Conservation (phyloP, 2,888 invertebrate species). For the Limnephilus rhombicus region DNA sequence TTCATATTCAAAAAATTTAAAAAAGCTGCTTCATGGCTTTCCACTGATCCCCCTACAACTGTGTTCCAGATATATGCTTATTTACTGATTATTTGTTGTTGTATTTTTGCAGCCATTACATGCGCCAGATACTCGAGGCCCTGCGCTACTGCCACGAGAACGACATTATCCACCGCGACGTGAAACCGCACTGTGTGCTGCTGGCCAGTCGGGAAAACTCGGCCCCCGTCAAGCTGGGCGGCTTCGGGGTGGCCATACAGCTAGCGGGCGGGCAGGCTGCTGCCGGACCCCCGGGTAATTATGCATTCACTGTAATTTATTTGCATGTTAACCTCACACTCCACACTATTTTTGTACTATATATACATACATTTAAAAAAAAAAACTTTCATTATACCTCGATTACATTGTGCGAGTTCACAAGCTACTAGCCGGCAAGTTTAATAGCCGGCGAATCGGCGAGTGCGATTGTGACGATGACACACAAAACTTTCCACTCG, state of each 20-base stretch:
- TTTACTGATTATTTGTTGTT: neutral
- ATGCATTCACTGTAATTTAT: neutral
- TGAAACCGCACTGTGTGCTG: conserved; percentile 97
- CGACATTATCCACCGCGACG: conserved; percentile 98
- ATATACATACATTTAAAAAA: no score
- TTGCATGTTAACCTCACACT: conserved; percentile 41
- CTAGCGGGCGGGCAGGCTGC: conserved; percentile 87
- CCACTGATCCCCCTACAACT: neutral
- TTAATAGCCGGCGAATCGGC: no score
- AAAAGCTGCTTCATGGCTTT: no score
- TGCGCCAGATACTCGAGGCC: conserved; percentile 98
- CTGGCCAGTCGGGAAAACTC: conserved; percentile 98
- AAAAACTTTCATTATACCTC: no score
- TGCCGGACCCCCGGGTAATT: conserved; percentile 77
- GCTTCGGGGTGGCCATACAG: conserved; percentile 97
- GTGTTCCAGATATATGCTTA: neutral
- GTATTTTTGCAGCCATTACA: conserved; percentile 90
- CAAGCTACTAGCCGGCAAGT: no score
- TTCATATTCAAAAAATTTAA: no score
- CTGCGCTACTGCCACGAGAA: conserved; percentile 98
- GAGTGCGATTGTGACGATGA: no score
- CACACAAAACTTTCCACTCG: no score
- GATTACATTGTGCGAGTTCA: no score
- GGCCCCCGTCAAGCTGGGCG: conserved; percentile 98
- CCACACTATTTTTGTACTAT: neutral